Evolutionary conservation across 2,888 invertebrate species (phyloP).

Genomic region (Rhagonycha lutea): DNA sequence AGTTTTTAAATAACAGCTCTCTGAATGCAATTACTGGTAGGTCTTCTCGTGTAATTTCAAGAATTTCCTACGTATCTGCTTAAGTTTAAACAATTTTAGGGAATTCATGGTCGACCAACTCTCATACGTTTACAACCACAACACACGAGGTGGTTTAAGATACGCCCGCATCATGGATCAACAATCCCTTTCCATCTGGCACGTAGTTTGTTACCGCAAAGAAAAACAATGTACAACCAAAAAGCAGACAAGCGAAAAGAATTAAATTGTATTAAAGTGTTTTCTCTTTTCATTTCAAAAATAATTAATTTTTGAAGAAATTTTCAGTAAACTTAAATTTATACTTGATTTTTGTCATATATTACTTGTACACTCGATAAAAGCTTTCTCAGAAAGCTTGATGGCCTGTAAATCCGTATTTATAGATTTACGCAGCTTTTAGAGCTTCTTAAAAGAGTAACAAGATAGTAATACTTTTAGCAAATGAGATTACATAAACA

Average conservation of each 20-base stretch:
- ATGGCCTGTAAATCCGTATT: slow-evolving; percentile 37
- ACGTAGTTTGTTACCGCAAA: slow-evolving; percentile 24
- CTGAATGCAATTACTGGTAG: background rate
- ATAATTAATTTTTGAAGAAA: background rate
- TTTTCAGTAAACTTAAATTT: background rate
- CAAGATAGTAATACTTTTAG: slow-evolving; percentile 33
- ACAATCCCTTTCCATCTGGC: slow-evolving; percentile 29
- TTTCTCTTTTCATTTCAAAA: background rate
- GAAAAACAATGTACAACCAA: slow-evolving; percentile 26
- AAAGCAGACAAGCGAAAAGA: slow-evolving; percentile 7
- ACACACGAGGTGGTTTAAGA: slow-evolving; percentile 40
- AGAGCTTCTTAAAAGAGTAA: slow-evolving; percentile 32
- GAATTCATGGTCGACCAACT: slow-evolving; percentile 26
- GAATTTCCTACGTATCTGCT: slow-evolving; percentile 3
- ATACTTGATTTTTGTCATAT: background rate
- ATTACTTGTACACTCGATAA: slow-evolving; percentile 19
- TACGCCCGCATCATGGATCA: slow-evolving; percentile 40
- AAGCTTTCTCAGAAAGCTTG: slow-evolving; percentile 31
- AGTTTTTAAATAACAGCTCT: background rate
- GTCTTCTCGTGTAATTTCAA: background rate
- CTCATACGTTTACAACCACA: slow-evolving; percentile 34
- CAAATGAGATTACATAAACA: slow-evolving; percentile 34
- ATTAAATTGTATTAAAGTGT: background rate
- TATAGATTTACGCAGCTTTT: slow-evolving; percentile 40
- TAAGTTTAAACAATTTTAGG: slow-evolving; percentile 19